Base-by-base conservation (phyloP, 2,113 vertebrate species). In the Cololabis saira region DNA sequence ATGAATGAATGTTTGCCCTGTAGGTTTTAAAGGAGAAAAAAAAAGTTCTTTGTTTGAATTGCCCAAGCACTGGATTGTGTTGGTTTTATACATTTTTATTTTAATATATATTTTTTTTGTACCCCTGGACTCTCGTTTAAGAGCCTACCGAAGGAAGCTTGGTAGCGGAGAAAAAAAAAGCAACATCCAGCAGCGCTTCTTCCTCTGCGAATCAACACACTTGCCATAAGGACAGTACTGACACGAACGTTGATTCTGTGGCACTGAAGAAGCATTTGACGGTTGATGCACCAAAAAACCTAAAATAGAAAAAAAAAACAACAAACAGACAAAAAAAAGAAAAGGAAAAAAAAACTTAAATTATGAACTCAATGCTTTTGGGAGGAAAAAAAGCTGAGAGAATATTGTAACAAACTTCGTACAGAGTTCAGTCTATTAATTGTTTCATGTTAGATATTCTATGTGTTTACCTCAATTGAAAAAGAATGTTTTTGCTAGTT, bases 381-480 rank as follows among this genome's bases (percentile, higher is more conserved):
- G 62, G 76, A 82, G 22, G 60, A 88, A 89, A 61, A 90, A 91
- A 91, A 95, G 94, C 95, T 94, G 91, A 95, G 95, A 97, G 94
- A 96, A 95, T 96, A 98, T 96, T 98, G 98, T 99, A 98, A 97
- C 96, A 98, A 91, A 98, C 96, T 98, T 96, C 96, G 95, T 98
- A 97, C 97, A 99, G 96, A 99, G 96, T 98, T 97, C 93, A 86
- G 96, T 98, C 96, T 98, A 98, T 98, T 97, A 98, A 97, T 98
- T 98, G 97, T 99, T 98, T 96, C 98, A 97, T 99, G 98, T 99
- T 99, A 98, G 97, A 99, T 99, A 99, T 99, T 99, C 96, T 98
- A 98, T 99, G 98, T 99, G 97, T 99, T 98, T 99, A 99, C 97
- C 98, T 98, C 97, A 98, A 99, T 96, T 98, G 96, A 98, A 98